phyloP scores from a whole-genome alignment of 2,113 vertebrate species.

The Polyodon spathula region DNA sequence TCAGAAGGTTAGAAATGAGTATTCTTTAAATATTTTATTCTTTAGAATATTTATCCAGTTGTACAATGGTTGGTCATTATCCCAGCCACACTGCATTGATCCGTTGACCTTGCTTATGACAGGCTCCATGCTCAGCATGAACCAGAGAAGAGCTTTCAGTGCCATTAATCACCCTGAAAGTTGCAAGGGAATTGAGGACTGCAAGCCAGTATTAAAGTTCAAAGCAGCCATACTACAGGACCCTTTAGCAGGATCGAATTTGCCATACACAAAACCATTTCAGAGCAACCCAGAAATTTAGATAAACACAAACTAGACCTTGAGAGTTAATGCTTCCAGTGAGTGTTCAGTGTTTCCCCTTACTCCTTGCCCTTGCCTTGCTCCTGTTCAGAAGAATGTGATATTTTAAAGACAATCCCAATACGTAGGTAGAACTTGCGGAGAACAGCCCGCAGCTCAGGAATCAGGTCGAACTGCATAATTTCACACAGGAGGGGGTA shows the following conservation, averaged over 20 bases:
- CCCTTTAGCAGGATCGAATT: conserved; percentile 25
- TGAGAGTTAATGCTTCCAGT: no score
- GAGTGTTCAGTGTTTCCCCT: no score
- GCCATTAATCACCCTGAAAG: conserved; percentile 34
- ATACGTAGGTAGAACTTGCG: conserved; percentile 93
- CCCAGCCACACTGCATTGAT: conserved; percentile 6
- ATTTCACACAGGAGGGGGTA: conserved; percentile 95
- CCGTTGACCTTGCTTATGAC: conserved; percentile 30
- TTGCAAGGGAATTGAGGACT: conserved; percentile 37
- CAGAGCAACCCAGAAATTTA: conserved; percentile 22
- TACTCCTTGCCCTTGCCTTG: no score
- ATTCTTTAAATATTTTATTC: conserved; percentile 41
- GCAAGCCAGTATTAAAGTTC: conserved; percentile 38
- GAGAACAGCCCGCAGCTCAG: conserved; percentile 85
- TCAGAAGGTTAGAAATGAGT: conserved; percentile 55
- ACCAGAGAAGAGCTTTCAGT: conserved; percentile 30
- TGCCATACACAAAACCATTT: conserved; percentile 39
- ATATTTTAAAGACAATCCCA: conserved; percentile 88
- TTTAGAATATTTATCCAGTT: conserved; percentile 40
- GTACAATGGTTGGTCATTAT: conserved; percentile 35
- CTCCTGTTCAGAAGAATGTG: conserved; percentile 61
- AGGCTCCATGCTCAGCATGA: conserved; percentile 40
- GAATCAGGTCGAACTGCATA: conserved; percentile 97
- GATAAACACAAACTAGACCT: conserved; percentile 17
- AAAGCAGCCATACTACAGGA: conserved; percentile 39